These are phyloP conservation scores for Loriculus beryllinus DNA, from an alignment of 2,797 vertebrate genomes.

Conservation along the genomic window DNA sequence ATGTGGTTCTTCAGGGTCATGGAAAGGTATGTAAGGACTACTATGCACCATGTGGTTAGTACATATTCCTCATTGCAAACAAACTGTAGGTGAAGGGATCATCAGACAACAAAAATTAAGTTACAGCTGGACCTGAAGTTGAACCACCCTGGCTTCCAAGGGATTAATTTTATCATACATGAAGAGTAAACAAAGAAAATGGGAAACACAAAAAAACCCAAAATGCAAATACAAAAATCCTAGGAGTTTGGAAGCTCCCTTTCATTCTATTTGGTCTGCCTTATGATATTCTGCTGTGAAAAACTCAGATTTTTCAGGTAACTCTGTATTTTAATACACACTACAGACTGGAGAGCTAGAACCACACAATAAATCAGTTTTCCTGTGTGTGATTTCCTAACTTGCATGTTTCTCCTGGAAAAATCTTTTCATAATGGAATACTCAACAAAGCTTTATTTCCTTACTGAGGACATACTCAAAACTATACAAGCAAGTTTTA, in stretches of 20 bases:
- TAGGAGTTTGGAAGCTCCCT: not conserved
- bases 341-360: not conserved
- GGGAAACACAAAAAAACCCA: too few species aligned
- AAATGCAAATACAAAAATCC: not conserved
- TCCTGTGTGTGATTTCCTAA: not conserved
- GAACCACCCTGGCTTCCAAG: not conserved
- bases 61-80: not conserved
- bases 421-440: not conserved
- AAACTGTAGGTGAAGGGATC: not conserved
- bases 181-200: not conserved
- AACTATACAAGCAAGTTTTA: not conserved
- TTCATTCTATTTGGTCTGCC: not conserved
- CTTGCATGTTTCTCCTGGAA: not conserved
- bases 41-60: not conserved
- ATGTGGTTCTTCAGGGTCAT: not conserved
- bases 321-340: not conserved
- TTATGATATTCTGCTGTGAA: not conserved
- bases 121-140: not conserved
- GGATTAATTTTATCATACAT: not conserved
- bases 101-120: not conserved
- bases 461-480: not conserved
- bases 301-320: not conserved
- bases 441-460: not conserved
- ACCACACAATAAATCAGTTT: not conserved
- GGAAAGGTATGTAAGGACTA: not conserved